phyloP scores from a whole-genome alignment of 2,888 invertebrate species.

The Drosophila pullipes region DNA sequence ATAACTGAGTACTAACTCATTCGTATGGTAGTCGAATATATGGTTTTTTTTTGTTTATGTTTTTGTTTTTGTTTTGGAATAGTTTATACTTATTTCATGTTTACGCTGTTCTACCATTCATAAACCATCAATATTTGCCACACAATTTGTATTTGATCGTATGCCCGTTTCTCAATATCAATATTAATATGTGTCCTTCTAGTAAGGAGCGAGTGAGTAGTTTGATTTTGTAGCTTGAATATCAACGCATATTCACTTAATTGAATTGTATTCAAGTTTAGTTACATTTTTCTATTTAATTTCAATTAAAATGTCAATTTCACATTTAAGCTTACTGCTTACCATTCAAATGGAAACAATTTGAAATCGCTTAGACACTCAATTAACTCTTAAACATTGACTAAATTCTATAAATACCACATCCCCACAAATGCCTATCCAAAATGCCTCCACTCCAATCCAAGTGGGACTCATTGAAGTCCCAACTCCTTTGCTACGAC shows the following conservation, averaged over 20 bases:
- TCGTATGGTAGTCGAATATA: background rate
- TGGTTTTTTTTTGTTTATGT: background rate
- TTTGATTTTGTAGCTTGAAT: background rate
- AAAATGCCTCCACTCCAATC: background rate
- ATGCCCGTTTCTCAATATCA: constrained; percentile 3
- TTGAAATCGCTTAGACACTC: constrained; percentile 17
- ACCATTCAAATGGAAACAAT: background rate
- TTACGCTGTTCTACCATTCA: background rate
- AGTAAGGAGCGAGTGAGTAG: constrained; percentile 1
- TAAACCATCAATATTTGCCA: background rate
- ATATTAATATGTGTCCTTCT: background rate
- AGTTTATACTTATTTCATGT: background rate
- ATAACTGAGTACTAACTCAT: background rate
- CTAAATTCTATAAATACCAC: constrained; percentile 42
- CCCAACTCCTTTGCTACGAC: background rate
- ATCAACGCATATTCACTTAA: background rate
- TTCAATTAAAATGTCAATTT: constrained; percentile 6
- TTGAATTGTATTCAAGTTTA: constrained; percentile 18
- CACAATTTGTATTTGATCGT: background rate
- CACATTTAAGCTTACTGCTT: constrained; percentile 3
- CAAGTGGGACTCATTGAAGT: background rate
- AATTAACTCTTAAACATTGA: constrained; percentile 16
- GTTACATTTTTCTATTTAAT: constrained; percentile 1
- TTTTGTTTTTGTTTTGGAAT: background rate
- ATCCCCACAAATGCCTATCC: background rate